Evolutionary conservation across 2,888 invertebrate species (phyloP), one percentile per base, ranked within the genome.

Genomic region (Caenorhabditis sinica): DNA sequence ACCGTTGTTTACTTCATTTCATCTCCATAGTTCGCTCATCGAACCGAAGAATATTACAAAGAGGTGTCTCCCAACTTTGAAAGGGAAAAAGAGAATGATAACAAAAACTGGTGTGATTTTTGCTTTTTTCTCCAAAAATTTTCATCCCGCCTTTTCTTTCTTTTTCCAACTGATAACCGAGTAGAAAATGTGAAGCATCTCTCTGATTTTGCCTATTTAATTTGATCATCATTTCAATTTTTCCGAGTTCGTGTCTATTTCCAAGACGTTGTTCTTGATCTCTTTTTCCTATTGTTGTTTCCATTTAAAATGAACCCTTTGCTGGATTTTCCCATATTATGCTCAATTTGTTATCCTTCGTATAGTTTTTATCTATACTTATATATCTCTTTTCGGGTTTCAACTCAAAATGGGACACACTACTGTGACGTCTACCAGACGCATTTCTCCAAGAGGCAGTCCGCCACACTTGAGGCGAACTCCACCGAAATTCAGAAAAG

Each of bases 381-480:
- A n/a, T 17, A 63, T 79, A 72, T 61, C 71, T 69, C 20, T 79
- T 77, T 76, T 79, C 69, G 28, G 49, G 51, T 49, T 25, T 40
- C 66, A 28, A 56, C 45, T 30, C 30, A 73, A 68, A 65, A 81
- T 81, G 81, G 81, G 81, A 25, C 81, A 81, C 73, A 69, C 66
- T 6, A 36, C 73, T 15, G 65, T 69, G 30, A 23, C 53, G 56
- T 69, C 73, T 25, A 25, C 80, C 8, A 49, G 74, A n/a, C 81
- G 80, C 13, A 81, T 75, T 40, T 69, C 82, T 17, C 77, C 77
- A 71, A 68, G 82, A 53, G 51, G 53, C 33, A 69, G 75, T 69
- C 76, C 82, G 71, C 69, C 75, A 58, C 76, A 82, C n/a, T 56
- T 72, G 58, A 56, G 76, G 71, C 23, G 73, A 80, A 73, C 73